phyloP scores from a whole-genome alignment of 2,888 invertebrate species.

The Nemotelus pantherinus region DNA sequence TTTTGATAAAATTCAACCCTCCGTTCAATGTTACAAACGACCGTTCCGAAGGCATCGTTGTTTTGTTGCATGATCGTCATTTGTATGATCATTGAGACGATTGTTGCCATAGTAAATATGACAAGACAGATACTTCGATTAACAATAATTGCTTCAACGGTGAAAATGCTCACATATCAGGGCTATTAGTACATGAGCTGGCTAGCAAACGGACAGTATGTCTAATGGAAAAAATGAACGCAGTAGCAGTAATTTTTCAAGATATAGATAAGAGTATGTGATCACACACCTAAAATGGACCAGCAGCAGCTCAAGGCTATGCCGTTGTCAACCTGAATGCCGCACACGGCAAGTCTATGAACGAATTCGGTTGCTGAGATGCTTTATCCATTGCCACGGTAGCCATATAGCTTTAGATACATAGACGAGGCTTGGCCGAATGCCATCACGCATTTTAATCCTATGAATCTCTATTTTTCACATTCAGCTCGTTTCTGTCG shows the following conservation, averaged over 20 bases:
- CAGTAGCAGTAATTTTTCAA: constrained; percentile 33
- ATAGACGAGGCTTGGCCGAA: not conserved
- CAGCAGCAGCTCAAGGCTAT: constrained; percentile 42
- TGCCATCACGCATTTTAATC: constrained; percentile 39
- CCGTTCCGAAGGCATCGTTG: not conserved
- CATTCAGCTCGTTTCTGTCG: not conserved
- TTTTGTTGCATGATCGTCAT: not conserved
- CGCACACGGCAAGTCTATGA: constrained; percentile 25
- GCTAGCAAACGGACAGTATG: not conserved
- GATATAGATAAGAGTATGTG: constrained; percentile 32
- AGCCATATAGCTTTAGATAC: constrained; percentile 20
- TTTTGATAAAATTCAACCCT: constrained; percentile 19
- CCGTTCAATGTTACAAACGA: not conserved
- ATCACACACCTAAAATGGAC: constrained; percentile 39
- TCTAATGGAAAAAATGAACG: constrained; percentile 1
- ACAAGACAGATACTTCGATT: not conserved
- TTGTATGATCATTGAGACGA: not conserved
- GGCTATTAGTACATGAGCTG: not conserved
- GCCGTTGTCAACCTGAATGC: constrained; percentile 30
- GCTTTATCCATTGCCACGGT: constrained; percentile 40
- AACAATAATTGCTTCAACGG: not conserved
- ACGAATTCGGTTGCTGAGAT: constrained; percentile 42
- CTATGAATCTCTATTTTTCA: constrained; percentile 32
- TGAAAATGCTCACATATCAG: not conserved
- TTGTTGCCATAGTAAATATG: too few relatives aligned